These are phyloP conservation scores for Protobothrops mucrosquamatus DNA, from an alignment of 2,113 vertebrate species.

Conservation along the genomic window DNA sequence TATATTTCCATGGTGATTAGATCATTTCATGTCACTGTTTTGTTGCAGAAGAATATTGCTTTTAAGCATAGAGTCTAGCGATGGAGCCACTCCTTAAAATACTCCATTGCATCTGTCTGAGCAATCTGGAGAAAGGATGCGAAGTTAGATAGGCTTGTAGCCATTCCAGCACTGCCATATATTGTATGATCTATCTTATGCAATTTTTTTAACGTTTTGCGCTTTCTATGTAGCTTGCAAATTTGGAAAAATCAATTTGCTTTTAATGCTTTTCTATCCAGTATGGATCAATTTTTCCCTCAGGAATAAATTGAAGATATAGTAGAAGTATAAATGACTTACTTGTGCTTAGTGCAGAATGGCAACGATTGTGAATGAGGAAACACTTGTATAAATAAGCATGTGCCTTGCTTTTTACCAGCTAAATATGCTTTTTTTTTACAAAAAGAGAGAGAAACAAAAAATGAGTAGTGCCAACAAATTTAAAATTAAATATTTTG, in stretches of 20 bases:
- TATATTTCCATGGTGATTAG: background rate
- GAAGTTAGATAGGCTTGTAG: background rate
- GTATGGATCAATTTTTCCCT: accelerated
- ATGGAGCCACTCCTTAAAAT: background rate
- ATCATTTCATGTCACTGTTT: background rate
- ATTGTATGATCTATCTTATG: background rate
- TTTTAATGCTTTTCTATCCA: background rate
- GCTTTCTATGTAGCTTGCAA: background rate
- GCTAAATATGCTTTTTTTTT: background rate
- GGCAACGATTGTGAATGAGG: background rate
- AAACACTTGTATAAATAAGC: background rate
- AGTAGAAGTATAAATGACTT: background rate
- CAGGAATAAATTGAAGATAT: background rate
- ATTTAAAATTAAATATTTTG: background rate
- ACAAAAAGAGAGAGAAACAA: background rate
- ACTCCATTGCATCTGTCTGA: background rate
- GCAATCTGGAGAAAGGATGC: background rate
- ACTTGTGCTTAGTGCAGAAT: background rate
- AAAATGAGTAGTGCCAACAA: background rate
- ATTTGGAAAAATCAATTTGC: background rate
- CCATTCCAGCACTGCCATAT: background rate
- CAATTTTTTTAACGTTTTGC: background rate
- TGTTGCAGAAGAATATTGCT: background rate
- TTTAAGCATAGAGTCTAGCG: background rate
- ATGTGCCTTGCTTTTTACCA: background rate